Evolutionary conservation across 35 echinoderm and acorn worm species (phyloP).

Genomic region (Hemicentrotus pulcherrimus): DNA sequence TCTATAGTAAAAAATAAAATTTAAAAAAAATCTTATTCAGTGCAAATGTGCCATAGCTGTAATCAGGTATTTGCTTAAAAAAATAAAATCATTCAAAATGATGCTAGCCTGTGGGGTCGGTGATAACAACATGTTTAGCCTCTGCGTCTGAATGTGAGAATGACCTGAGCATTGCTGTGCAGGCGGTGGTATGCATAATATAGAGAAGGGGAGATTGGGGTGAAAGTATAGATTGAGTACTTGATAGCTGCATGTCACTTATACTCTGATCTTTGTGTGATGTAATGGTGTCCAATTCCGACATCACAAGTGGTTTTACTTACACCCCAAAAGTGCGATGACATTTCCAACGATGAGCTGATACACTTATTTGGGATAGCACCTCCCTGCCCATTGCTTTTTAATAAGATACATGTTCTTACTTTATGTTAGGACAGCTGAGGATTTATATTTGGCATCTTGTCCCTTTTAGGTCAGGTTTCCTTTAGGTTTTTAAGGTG

Average conservation of each 20-base stretch:
- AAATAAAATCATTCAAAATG: no score
- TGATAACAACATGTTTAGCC: no score
- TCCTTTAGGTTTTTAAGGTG: background rate
- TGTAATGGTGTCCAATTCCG: background rate
- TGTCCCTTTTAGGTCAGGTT: background rate
- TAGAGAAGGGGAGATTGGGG: background rate
- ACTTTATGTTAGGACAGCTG: background rate
- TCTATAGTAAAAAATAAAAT: no score
- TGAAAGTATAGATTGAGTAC: background rate
- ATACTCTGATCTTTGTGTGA: conserved; percentile 11
- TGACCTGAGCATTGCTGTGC: background rate
- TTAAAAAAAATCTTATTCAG: no score
- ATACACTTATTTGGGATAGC: background rate
- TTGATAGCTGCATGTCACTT: conserved; percentile 3
- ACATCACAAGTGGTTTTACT: conserved; percentile 11
- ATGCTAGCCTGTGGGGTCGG: no score
- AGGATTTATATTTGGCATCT: background rate
- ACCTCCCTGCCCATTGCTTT: background rate
- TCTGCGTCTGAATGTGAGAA: no score
- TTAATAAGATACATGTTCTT: background rate
- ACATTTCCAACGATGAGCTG: background rate
- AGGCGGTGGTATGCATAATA: background rate
- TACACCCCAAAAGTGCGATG: background rate
- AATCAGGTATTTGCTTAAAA: no score
- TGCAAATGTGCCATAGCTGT: no score